Conservation (phyloP, 2,888 invertebrate genomes). For the Hydrotaea cyrtoneurina region DNA sequence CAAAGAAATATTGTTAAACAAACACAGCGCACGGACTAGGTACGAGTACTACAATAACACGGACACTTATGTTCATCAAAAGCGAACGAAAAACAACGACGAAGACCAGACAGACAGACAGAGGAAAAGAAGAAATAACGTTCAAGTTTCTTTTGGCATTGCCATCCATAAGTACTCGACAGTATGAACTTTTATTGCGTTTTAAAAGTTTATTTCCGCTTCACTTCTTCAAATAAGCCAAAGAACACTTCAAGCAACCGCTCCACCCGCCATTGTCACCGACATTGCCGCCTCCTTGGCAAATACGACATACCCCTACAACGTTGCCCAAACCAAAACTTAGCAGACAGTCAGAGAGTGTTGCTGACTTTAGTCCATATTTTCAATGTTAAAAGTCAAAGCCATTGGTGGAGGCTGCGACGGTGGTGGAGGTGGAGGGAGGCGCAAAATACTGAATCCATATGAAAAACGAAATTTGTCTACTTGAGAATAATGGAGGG, state of each 20-base stretch:
- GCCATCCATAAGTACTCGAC: constrained; percentile 37
- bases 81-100: constrained; percentile 35
- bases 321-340: neutral
- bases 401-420: neutral
- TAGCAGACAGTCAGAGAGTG: constrained; percentile 62
- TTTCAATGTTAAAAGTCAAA: constrained; percentile 65
- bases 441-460: constrained; percentile 35
- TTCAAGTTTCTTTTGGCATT: constrained; percentile 15
- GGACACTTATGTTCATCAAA: constrained; percentile 63
- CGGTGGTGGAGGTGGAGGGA: neutral
- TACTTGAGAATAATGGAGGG: constrained; percentile 53
- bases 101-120: neutral
- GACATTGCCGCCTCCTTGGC: neutral
- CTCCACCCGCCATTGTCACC: no score
- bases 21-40: constrained; percentile 48
- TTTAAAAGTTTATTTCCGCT: constrained; percentile 68
- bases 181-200: constrained; percentile 65
- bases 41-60: constrained; percentile 51
- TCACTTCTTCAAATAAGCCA: constrained; percentile 67
- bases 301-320: neutral
- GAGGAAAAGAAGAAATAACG: neutral
- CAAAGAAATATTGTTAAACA: neutral
- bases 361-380: constrained; percentile 60
- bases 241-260: constrained; percentile 59
- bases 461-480: constrained; percentile 58